Evolutionary conservation across 2,113 vertebrate genomes (phyloP).

Genomic region (Protobothrops mucrosquamatus): DNA sequence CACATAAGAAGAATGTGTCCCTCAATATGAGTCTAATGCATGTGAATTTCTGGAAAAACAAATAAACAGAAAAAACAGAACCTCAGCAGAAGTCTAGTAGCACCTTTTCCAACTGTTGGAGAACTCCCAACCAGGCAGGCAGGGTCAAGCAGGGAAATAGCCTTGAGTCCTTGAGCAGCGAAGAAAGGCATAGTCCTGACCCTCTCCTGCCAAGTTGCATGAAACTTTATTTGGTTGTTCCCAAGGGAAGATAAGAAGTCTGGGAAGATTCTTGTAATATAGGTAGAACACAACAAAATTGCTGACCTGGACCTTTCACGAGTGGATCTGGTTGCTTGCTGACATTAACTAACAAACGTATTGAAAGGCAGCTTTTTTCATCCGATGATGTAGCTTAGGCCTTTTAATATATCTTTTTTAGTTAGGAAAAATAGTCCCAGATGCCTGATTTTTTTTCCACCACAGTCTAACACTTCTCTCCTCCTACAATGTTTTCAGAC

Average conservation of each 20-base stretch:
- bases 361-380: neutral
- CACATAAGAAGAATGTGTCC: neutral
- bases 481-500: neutral
- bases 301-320: neutral
- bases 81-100: neutral
- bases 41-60: constrained; percentile 13
- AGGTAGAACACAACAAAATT: neutral
- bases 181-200: neutral
- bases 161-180: neutral
- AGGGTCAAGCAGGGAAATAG: neutral
- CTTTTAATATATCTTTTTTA: neutral
- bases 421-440: neutral
- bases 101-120: neutral
- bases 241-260: neutral
- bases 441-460: neutral
- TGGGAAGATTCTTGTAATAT: neutral
- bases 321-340: neutral
- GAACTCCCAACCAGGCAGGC: neutral
- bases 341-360: neutral
- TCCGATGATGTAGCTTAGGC: neutral
- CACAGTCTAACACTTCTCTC: neutral
- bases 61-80: constrained; percentile 14
- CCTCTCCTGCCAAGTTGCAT: too few species aligned
- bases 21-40: neutral
- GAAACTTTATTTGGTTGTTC: neutral